Evolutionary conservation across 2,797 vertebrate species (phyloP).

Genomic region (Peromyscus eremicus): DNA sequence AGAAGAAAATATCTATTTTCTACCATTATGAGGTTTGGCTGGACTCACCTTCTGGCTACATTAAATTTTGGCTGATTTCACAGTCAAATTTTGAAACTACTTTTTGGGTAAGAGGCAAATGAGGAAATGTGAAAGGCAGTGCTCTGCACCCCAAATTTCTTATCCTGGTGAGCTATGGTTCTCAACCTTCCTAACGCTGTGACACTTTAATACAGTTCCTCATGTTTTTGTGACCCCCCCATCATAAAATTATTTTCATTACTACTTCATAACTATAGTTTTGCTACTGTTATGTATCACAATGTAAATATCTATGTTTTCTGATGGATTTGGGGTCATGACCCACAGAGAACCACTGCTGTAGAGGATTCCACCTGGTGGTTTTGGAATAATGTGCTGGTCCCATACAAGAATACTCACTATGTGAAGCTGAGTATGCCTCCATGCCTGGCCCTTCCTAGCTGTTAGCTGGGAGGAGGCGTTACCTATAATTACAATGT

Average conservation of each 20-base stretch:
- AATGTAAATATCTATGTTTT: not conserved
- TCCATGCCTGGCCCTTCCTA: not conserved
- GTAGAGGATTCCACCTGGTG: not conserved
- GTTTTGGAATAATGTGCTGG: no score
- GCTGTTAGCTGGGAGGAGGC: slow-evolving; percentile 74
- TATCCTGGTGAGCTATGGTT: not conserved
- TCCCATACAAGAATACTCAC: no score
- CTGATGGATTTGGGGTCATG: not conserved
- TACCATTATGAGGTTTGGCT: not conserved
- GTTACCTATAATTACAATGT: slow-evolving; percentile 73
- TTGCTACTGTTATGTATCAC: not conserved
- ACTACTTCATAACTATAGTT: not conserved
- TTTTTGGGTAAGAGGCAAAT: no score
- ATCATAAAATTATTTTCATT: not conserved
- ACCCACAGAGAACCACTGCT: not conserved
- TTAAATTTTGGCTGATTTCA: not conserved
- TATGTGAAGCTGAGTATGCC: not conserved
- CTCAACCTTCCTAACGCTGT: not conserved
- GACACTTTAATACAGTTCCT: not conserved
- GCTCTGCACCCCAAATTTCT: not conserved
- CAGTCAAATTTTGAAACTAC: not conserved
- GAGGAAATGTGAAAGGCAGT: not conserved
- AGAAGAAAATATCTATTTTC: not conserved
- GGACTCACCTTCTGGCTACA: not conserved
- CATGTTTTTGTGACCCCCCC: not conserved